A percentile compares a stretch with the other conserved stretches of the same genome.
phyloP scores from a whole-genome alignment of 2,888 invertebrate species.

The Scaptomyza cyrtandrae region DNA sequence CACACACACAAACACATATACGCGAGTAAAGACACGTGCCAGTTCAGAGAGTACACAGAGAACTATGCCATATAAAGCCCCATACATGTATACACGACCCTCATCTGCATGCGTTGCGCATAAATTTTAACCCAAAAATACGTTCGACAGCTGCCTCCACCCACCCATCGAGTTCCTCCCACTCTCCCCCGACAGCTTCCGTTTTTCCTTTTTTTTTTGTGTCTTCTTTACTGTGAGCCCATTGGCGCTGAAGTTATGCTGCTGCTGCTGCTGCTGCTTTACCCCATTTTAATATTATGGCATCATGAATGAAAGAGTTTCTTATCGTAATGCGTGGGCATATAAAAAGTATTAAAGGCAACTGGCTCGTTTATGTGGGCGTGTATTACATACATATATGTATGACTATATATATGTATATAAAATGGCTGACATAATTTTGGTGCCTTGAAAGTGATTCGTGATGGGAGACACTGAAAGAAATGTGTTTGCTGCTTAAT shows the following conservation, averaged over 20 bases:
- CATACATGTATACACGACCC: constrained; percentile 32
- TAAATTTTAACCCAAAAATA: constrained; percentile 71
- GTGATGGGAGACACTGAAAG: constrained; percentile 31
- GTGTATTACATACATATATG: constrained; percentile 11
- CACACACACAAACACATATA: not conserved
- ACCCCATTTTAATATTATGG: constrained; percentile 40
- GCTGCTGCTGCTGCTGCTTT: constrained; percentile 5
- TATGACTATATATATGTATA: not conserved
- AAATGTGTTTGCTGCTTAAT: constrained; percentile 4
- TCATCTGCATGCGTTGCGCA: constrained; percentile 68
- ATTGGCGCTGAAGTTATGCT: constrained; percentile 24
- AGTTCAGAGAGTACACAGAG: constrained; percentile 7
- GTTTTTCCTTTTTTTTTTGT: constrained; percentile 6
- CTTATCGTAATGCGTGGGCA: constrained; percentile 52
- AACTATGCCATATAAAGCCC: constrained; percentile 25
- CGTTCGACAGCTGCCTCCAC: constrained; percentile 60
- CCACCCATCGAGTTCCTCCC: constrained; percentile 8
- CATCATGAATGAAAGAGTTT: constrained; percentile 58
- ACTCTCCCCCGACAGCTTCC: constrained; percentile 45
- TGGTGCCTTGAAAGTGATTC: constrained; percentile 3
- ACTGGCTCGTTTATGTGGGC: constrained; percentile 43
- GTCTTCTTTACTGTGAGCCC: constrained; percentile 16
- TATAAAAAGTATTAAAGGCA: constrained; percentile 61
- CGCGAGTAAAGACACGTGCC: constrained; percentile 16
- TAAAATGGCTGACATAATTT: constrained; percentile 58